Evolutionary conservation across 2,797 vertebrate species (phyloP).

Genomic region (Gallinago solitaria): DNA sequence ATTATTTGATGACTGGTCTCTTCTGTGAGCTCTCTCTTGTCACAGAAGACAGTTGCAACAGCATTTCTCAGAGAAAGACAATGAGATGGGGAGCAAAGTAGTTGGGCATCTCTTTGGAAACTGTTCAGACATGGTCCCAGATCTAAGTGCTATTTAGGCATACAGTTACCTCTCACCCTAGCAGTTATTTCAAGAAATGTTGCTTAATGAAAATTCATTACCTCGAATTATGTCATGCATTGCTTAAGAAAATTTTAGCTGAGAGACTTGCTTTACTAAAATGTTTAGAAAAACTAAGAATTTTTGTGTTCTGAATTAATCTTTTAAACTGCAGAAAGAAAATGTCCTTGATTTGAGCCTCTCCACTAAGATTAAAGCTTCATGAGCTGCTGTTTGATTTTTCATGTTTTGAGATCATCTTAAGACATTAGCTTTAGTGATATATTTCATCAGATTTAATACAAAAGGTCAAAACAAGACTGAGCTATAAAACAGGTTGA

Average conservation of each 20-base stretch:
- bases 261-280: not conserved
- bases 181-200: not conserved
- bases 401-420: not conserved
- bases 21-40: not conserved
- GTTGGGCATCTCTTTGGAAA: not conserved
- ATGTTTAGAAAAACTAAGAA: not conserved
- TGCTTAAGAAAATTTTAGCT: not conserved
- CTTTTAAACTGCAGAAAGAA: not conserved
- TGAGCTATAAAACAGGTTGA: not conserved
- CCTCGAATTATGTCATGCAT: not conserved
- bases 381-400: not conserved
- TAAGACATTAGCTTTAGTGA: not conserved
- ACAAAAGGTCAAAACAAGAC: not conserved
- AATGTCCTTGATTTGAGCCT: not conserved
- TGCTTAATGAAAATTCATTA: not conserved
- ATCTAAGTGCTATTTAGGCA: not conserved
- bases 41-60: not conserved
- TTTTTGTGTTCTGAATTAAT: not conserved
- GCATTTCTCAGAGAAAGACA: not conserved
- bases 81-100: not conserved
- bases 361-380: not conserved
- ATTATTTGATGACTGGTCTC: not conserved
- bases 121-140: not conserved
- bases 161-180: not conserved
- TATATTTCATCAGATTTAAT: not conserved